These are phyloP conservation scores for Sweltsa coloradensis DNA, from an alignment of 1,140 invertebrate genomes.

Conservation along the genomic window DNA sequence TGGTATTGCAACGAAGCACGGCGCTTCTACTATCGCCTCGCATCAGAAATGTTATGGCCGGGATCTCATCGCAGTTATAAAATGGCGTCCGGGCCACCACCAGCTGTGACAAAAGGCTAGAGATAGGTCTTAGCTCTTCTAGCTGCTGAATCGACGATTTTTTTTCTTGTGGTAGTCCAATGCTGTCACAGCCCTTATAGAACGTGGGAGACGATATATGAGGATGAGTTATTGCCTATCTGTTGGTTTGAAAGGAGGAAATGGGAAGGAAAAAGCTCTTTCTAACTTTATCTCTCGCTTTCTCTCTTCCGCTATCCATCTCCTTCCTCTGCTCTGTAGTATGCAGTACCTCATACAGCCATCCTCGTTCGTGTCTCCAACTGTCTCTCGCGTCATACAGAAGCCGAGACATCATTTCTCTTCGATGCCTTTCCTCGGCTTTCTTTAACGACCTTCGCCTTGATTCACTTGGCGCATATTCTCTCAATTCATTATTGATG, in stretches of 20 bases:
- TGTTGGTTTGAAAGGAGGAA: constrained; percentile 3
- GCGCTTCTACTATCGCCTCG: background rate
- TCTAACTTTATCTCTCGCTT: constrained; percentile 5
- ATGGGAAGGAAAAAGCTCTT: constrained; percentile 6
- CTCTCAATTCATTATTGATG: too few relatives aligned
- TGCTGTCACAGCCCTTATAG: too few relatives aligned
- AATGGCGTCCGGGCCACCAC: constrained; percentile 1
- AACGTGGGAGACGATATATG: background rate
- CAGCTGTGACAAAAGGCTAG: constrained; percentile 3
- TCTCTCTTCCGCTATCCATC: background rate
- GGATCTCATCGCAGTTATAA: constrained; percentile 4
- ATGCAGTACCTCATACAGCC: background rate
- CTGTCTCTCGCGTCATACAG: background rate
- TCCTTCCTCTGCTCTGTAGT: background rate
- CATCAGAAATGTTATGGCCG: constrained; percentile 3
- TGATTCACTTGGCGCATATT: too few relatives aligned
- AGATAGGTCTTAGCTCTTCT: constrained; percentile 3
- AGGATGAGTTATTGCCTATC: constrained; percentile 5
- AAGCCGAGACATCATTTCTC: background rate
- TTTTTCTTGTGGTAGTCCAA: background rate
- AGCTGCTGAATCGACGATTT: constrained; percentile 3
- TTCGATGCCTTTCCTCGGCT: background rate
- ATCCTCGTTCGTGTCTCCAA: too few relatives aligned
- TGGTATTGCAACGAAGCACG: too few relatives aligned
- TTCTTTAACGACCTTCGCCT: background rate